Evolutionary conservation across 1,140 invertebrate genomes (phyloP), one percentile per base, ranked within the genome.

Genomic region (Ephestia elutella): DNA sequence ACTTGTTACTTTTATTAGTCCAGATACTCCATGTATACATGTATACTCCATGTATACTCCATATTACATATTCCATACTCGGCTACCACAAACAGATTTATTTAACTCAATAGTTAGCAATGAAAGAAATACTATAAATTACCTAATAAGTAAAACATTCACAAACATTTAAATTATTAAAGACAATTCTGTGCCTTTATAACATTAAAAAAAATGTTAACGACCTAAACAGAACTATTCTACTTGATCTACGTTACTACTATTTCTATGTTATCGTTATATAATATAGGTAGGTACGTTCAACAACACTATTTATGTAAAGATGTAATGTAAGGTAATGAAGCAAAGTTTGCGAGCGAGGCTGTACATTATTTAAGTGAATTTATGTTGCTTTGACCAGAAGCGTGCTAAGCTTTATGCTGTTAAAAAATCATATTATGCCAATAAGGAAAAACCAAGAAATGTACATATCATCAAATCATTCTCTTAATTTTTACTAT

Each of bases 291-390:
- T 70, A 30, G 10, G 35, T 60, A 69, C 64, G 65, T 56, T 75
- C 69, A 81, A 81, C 76, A 81, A 77, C 68, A 67, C 66, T 69
- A 11, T 67, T 68, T 66, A 66, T 67, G 60, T 59, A 65, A 54
- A 63, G 56, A 64, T 49, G 66, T 63, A 68, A 32, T 59, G 72
- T 74, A 62, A 59, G 21, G 2, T 25, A 66, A 74, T 56, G 67
- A 57, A 58, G 67, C 59, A 13, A 15, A 7, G 5, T 49, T 21
- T 49, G 35, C 54, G 20, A n/a, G 50, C 50, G 13, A 53, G 50
- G 50, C 50, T 53, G 50, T 53, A 53, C 50, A 25, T 7, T 5
- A 13, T 2, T 53, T n/a, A 19, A 5, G 18, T 50, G 49, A 20
- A 50, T 13, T 5, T 25, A 53, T 58, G 49, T 67, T 50, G 54